Conservation (phyloP, 2,797 vertebrate genomes). For the Masticophis lateralis region DNA sequence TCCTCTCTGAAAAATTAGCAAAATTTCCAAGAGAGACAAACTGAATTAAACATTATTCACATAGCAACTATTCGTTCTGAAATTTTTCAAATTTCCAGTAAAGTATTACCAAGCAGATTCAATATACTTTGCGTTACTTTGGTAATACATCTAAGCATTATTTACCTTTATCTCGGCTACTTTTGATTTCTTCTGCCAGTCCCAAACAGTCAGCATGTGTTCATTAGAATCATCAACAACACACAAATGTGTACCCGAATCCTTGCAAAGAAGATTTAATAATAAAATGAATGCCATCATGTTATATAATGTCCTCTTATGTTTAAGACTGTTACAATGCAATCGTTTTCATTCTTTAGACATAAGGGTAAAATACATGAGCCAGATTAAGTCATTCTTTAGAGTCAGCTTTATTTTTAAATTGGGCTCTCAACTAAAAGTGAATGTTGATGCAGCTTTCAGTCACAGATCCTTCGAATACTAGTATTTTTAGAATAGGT, state of each 20-base stretch:
- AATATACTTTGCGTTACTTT: background rate
- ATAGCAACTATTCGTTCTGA: background rate
- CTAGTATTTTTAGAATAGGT: background rate
- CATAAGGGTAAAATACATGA: background rate
- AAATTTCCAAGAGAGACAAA: background rate
- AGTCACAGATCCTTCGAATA: background rate
- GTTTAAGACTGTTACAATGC: background rate
- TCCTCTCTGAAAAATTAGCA: background rate
- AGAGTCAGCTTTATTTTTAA: background rate
- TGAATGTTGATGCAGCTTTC: background rate
- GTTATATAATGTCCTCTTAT: background rate
- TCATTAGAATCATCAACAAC: constrained; percentile 97
- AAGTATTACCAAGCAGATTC: background rate
- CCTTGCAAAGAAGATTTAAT: constrained; percentile 71
- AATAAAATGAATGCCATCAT: background rate
- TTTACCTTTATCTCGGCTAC: constrained; percentile 94
- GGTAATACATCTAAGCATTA: background rate
- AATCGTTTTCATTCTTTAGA: background rate
- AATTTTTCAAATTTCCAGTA: background rate
- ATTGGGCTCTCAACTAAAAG: background rate
- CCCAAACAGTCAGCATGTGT: constrained; percentile 98
- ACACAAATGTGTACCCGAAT: constrained; percentile 90
- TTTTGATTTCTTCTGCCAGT: constrained; percentile 95
- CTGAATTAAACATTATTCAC: background rate
- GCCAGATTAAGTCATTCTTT: background rate